Conservation (phyloP, 2,113 vertebrate species). For the Anarhynchus alexandrinus region DNA sequence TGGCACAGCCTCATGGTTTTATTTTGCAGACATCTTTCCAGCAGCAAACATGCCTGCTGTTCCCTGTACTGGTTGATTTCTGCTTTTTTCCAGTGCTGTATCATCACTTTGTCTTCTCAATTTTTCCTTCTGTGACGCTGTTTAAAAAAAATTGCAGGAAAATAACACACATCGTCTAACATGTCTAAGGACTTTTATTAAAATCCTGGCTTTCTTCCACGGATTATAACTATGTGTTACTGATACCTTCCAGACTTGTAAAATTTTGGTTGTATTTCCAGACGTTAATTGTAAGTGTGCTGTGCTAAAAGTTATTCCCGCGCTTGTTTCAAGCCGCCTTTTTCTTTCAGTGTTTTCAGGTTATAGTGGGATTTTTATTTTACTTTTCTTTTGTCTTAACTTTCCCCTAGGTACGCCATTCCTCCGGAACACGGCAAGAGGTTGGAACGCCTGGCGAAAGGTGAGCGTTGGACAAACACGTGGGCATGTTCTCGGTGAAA, state of each 20-base stretch:
- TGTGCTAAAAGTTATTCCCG: background rate
- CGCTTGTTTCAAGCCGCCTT: fast-evolving
- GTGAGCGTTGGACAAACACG: constrained; percentile 59
- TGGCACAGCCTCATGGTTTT: background rate
- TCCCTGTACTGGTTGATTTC: background rate
- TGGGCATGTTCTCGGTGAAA: background rate
- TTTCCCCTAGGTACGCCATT: constrained; percentile 84
- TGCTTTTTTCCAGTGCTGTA: background rate
- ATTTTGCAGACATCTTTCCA: background rate
- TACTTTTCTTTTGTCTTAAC: background rate
- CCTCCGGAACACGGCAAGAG: constrained; percentile 96
- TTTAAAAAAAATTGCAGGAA: background rate
- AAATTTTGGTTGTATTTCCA: background rate
- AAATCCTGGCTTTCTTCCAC: fast-evolving
- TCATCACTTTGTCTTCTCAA: background rate
- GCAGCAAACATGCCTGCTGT: background rate
- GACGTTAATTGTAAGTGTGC: fast-evolving
- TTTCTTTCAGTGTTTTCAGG: fast-evolving
- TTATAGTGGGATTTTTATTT: background rate
- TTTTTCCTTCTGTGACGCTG: background rate
- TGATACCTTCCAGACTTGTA: background rate
- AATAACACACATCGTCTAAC: background rate
- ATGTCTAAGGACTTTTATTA: fast-evolving
- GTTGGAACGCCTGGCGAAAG: constrained; percentile 92
- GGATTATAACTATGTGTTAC: fast-evolving